Conservation (phyloP, 2,113 vertebrate species). For the Phalacrocorax pelagicus region DNA sequence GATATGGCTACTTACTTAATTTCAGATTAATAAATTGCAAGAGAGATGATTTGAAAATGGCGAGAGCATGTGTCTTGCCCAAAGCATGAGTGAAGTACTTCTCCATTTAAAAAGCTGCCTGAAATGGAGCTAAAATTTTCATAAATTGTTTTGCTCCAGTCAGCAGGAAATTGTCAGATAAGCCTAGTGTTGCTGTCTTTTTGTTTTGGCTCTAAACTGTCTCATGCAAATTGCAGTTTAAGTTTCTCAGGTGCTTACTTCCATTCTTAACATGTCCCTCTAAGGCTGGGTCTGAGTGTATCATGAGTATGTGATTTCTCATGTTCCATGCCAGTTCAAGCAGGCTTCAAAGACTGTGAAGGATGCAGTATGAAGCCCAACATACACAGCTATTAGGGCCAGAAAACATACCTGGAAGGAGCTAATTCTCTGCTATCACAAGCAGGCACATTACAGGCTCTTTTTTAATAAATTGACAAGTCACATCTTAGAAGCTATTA, state of each 20-base stretch:
- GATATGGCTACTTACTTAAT: neutral
- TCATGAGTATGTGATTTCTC: neutral
- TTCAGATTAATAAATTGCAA: neutral
- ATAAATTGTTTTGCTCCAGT: neutral
- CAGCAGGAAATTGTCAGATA: neutral
- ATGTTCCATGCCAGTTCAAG: neutral
- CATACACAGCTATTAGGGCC: too few relatives aligned
- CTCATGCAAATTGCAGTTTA: neutral
- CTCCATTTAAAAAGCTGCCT: neutral
- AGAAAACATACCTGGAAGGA: neutral
- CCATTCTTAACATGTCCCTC: neutral
- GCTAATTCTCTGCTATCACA: neutral
- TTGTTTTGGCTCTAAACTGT: neutral
- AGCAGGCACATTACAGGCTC: neutral
- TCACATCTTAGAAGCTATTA: neutral
- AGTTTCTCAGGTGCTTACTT: neutral
- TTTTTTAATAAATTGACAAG: neutral
- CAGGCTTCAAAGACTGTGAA: neutral
- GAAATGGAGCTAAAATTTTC: neutral
- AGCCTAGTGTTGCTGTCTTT: rapidly evolving
- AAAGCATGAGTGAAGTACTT: neutral
- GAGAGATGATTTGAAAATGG: neutral
- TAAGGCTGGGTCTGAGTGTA: neutral
- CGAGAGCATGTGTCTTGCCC: neutral
- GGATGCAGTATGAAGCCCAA: neutral